Evolutionary conservation across 2,797 vertebrate genomes (phyloP).

Genomic region (Mastacembelus armatus): DNA sequence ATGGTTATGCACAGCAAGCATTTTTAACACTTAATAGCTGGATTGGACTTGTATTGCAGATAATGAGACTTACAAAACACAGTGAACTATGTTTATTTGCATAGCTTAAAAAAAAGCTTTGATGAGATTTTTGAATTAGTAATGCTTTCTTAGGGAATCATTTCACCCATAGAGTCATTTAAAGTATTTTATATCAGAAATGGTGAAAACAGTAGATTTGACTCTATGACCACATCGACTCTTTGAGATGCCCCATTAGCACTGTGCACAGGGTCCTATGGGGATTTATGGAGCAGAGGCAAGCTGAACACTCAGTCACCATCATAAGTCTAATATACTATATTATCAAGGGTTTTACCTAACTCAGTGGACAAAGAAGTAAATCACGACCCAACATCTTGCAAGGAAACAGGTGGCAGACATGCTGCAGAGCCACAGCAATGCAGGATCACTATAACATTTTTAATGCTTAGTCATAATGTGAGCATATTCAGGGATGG

Average conservation of each 20-base stretch:
- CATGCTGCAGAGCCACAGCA: constrained; percentile 23
- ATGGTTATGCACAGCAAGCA: too few relatives aligned
- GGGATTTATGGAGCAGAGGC: constrained; percentile 40
- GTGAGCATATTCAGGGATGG: constrained; percentile 16
- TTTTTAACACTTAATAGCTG: too few relatives aligned
- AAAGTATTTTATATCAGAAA: constrained; percentile 18
- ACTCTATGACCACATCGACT: constrained; percentile 22
- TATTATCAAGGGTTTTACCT: constrained; percentile 36
- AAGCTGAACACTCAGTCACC: constrained; percentile 39
- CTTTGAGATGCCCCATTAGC: constrained; percentile 32
- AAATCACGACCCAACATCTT: constrained; percentile 47
- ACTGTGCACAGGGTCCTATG: constrained; percentile 24
- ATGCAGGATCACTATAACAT: constrained; percentile 1
- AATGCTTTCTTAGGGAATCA: too few relatives aligned
- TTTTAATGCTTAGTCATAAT: constrained; percentile 13
- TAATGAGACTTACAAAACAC: too few relatives aligned
- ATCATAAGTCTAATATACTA: constrained; percentile 56
- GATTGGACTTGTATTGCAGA: too few relatives aligned
- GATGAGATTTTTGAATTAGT: too few relatives aligned
- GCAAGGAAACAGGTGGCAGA: constrained; percentile 49
- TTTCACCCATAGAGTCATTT: background rate
- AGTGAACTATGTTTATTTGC: too few relatives aligned
- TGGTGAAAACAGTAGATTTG: background rate
- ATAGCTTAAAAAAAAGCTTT: too few relatives aligned
- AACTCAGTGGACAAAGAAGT: constrained; percentile 44